Evolutionary conservation across 1,140 invertebrate species (phyloP).

Genomic region (Diachasma alloeum): DNA sequence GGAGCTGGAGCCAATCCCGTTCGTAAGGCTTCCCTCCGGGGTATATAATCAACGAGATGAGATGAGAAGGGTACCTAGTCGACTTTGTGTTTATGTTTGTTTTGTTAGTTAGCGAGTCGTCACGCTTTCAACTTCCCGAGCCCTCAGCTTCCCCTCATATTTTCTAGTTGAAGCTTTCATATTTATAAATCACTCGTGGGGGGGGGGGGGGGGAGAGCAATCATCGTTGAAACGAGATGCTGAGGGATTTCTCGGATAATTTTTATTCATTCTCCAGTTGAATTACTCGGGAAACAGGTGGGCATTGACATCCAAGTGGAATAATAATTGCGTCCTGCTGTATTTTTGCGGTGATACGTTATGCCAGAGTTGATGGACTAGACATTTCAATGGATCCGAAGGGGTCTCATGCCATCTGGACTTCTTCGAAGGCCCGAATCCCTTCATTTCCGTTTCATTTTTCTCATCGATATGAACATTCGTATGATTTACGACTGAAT

Average conservation of each 20-base stretch:
- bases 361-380: too few relatives aligned
- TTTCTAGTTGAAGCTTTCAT: not conserved
- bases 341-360: too few relatives aligned
- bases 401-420: not conserved
- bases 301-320: too few relatives aligned
- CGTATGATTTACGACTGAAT: not conserved
- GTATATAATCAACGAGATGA: slow-evolving; percentile 61
- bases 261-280: too few relatives aligned
- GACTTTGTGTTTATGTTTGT: slow-evolving; percentile 54
- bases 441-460: not conserved
- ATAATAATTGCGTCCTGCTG: too few relatives aligned
- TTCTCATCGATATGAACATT: not conserved
- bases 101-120: slow-evolving; percentile 62
- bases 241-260: too few relatives aligned
- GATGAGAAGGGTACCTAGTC: slow-evolving; percentile 49
- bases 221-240: not conserved
- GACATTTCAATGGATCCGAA: too few relatives aligned
- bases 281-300: too few relatives aligned
- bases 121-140: slow-evolving; percentile 31
- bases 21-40: slow-evolving; percentile 41
- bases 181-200: not conserved
- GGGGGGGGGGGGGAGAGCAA: too few relatives aligned
- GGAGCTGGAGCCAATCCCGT: slow-evolving; percentile 16
- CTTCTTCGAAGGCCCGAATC: not conserved
- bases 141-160: not conserved